Base-by-base conservation (phyloP, 2,113 vertebrate genomes). In the Limanda limanda region DNA sequence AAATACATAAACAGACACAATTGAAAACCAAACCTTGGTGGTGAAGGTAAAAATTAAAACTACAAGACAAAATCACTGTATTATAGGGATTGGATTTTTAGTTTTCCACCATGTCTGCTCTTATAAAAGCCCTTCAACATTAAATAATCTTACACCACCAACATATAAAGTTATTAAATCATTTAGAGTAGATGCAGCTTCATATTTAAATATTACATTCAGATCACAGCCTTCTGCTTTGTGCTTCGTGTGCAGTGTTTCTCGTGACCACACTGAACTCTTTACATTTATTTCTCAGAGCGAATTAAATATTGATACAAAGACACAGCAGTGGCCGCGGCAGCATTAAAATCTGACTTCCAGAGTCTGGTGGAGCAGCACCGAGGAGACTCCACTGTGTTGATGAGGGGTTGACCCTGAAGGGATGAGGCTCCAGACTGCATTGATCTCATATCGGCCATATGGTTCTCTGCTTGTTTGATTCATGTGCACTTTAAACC, bases 231-330 rank as follows among this genome's bases (percentile, higher is more conserved):
- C 25, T 70, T 58, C 9, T 35, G 40, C 21, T 64, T 45, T 59
- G n/a, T 21, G 59, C 37, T 21, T 21, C 10, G 6, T 55, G 21
- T 7, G 51, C 25, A 12, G 24, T 35, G 57, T 70, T 85, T 74
- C 35, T 27, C 73, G 57, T 54, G 73, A 65, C 45, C 25, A 35
- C 11, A 18, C 8, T 67, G 60, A 69, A 60, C 56, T 58, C 61
- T 61, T 73, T 72, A 51, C 23, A n/a, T 35, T 56, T 5, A 60
- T 68, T 76, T 60, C 35, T 27, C 20, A 10, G 35, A 35, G 48
- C 45, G 37, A 23, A 73, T 91, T 2, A 89, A 88, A 65, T 80
- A 79, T 86, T 74, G 62, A 91, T 68, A 58, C 27, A 54, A 74
- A 89, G 65, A 68, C 47, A 51, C 51, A 54, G 45, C 35, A 40